Base-by-base conservation (phyloP, 2,113 vertebrate species). In the Brachypodius melanocephalos region DNA sequence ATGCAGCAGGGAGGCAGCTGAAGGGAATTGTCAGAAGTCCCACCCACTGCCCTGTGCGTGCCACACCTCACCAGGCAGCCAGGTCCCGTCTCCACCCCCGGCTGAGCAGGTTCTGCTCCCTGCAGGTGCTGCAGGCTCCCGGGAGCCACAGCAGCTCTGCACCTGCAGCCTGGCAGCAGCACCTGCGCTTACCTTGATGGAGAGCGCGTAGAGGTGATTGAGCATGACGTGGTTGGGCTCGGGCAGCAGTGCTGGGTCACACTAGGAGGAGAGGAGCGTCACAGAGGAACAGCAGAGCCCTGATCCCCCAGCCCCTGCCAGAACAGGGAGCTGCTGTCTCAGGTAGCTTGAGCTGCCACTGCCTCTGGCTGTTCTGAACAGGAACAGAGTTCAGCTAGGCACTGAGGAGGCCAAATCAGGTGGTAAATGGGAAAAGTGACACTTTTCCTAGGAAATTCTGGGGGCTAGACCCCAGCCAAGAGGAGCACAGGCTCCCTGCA, bases 211-310 rank as follows among this genome's bases (percentile, higher is more conserved):
- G 65, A 99, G 98, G 96, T 99, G 99, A 93, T 99, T 99, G 80
- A 99, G 98, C 99, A 99, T 99, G 73, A 99, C 99, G 1, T 99
- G 99, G 95, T 99, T 99, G 82, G 99, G 99, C 86, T 99, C 99
- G 0, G 99, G 99, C 43, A 99, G 98, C 91, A 99, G 96, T 3
- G 99, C 99, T 84, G 99, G 99, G 81, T 99, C 99, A 97, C 99
- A 99, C 99, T 99, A 94, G 72, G 95, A 94, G 46, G 85, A 89
- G 57, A 85, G 58, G 40, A 97, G 34, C 38, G 63, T 94, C 89
- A 90, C 52, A 65, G 38, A 45, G 28, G 51, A 77, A 63, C 12
- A 71, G 79, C 88, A 81, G 54, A 84, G 55, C 62, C 71, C 90
- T 32, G 54, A 62, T 24, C 48, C 52, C 38, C n/a, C 36, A 28